Evolutionary conservation across 2,888 invertebrate genomes (phyloP), one percentile per base, ranked within the genome.

Genomic region (Temnothorax ravouxi): DNA sequence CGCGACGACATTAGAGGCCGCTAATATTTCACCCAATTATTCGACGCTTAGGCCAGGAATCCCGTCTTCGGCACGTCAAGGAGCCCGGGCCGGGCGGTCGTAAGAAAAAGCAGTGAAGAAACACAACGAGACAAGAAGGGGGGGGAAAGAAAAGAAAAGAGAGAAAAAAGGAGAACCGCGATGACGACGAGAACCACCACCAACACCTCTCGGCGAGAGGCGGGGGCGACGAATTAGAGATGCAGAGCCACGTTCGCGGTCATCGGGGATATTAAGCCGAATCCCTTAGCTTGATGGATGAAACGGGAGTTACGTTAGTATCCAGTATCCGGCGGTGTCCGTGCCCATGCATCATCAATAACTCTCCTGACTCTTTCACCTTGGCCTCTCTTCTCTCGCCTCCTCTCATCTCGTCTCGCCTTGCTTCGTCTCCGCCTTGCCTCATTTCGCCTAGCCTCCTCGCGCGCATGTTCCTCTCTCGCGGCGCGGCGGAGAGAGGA

Each of bases 261-360:
- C 86, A 88, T 79, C 85, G 86, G 61, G 87, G 90, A 90, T 90
- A 90, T 90, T 90, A 90, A 90, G 90, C 90, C 85, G 90, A 90
- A 89, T 90, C 88, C 69, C 88, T 90, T 87, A 87, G 89, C 90
- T 90, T 90, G 90, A 90, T 90, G 89, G 90, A 90, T 90, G 90
- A 90, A 90, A 90, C 89, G 89, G 89, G 90, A 90, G 90, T 90
- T 90, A 90, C 85, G 90, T 87, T 86, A 83, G 86, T 89, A 90
- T 89, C 89, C 90, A 85, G 90, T 88, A 89, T 90, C 80, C 87
- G 88, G 88, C 88, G 88, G 80, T 85, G 89, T 91, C 89, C 90
- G 91, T 90, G 88, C 85, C 84, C 88, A 89, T 86, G 89, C 90
- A 91, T 91, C 91, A 91, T 91, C 91, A 91, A 91, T 91, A 91